Evolutionary conservation across 1,140 invertebrate genomes (phyloP).

Genomic region (Limonius californicus): DNA sequence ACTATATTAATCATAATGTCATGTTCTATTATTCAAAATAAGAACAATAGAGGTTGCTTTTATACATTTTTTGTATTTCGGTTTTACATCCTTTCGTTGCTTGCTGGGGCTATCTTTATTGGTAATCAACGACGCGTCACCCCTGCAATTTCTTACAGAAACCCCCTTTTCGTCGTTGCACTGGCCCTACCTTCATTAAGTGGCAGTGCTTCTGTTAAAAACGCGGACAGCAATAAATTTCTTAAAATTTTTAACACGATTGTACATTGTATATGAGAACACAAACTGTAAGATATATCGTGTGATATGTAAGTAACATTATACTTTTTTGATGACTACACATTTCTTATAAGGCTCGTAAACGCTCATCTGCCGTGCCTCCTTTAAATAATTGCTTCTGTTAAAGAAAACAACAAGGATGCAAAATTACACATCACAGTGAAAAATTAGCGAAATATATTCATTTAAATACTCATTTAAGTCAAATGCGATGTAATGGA

Average conservation of each 20-base stretch:
- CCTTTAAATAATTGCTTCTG: not conserved
- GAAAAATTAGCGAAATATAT: not conserved
- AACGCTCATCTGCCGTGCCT: not conserved
- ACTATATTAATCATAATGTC: constrained; percentile 27
- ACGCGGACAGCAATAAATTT: not conserved
- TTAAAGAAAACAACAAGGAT: not conserved
- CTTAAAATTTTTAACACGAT: not conserved
- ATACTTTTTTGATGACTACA: constrained; percentile 1
- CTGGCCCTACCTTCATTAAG: too few relatives aligned
- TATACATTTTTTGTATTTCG: not conserved
- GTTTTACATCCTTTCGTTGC: not conserved
- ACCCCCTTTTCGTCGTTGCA: too few relatives aligned
- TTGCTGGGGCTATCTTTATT: not conserved
- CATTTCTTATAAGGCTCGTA: not conserved
- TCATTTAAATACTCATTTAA: not conserved
- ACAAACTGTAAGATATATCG: not conserved
- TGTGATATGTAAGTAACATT: not conserved
- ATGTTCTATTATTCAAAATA: constrained; percentile 31
- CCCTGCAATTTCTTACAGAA: not conserved
- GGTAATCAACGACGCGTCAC: not conserved
- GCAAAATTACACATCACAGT: not conserved
- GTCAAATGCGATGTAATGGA: not conserved
- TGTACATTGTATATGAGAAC: not conserved
- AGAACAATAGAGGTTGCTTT: constrained; percentile 21
- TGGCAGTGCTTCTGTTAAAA: not conserved